These are phyloP conservation scores for Ammodytes marinus DNA, from an alignment of 2,113 vertebrate species.

Conservation along the genomic window DNA sequence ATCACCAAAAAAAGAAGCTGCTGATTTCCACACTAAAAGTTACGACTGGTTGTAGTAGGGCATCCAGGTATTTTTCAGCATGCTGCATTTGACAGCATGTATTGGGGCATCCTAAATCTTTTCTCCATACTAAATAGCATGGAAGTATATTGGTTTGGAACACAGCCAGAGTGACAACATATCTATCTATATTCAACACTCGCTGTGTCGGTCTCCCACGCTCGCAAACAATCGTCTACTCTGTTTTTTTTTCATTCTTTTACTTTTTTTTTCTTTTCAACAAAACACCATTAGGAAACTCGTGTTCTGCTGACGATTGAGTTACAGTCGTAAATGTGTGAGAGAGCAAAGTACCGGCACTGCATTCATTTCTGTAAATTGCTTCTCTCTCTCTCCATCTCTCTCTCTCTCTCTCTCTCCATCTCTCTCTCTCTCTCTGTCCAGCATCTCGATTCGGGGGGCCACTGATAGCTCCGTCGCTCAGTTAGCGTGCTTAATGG, in stretches of 20 bases:
- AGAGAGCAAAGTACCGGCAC: conserved; percentile 22
- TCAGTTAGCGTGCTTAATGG: conserved; percentile 81
- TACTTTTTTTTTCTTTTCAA: neutral
- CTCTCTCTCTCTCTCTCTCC: too few relatives aligned
- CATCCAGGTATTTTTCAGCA: too few relatives aligned
- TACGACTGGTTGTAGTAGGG: too few relatives aligned
- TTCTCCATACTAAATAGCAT: too few relatives aligned
- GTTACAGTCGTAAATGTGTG: conserved; percentile 41
- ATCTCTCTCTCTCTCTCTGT: conserved; percentile 21
- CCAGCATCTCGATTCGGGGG: conserved; percentile 57
- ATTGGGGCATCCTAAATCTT: too few relatives aligned
- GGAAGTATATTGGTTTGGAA: too few relatives aligned
- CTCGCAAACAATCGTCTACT: conserved; percentile 22
- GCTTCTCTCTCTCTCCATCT: neutral
- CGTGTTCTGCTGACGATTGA: conserved; percentile 54
- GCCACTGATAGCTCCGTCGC: conserved; percentile 59
- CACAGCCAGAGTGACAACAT: neutral
- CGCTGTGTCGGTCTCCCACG: conserved; percentile 21
- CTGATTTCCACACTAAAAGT: too few relatives aligned
- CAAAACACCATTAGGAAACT: conserved; percentile 56
- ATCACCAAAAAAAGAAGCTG: too few relatives aligned
- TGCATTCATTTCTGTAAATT: conserved; percentile 61
- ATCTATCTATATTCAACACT: conserved; percentile 42
- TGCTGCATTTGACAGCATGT: too few relatives aligned
- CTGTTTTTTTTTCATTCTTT: neutral